Conservation (phyloP, 2,888 invertebrate genomes). For the Charanyca ferruginea region DNA sequence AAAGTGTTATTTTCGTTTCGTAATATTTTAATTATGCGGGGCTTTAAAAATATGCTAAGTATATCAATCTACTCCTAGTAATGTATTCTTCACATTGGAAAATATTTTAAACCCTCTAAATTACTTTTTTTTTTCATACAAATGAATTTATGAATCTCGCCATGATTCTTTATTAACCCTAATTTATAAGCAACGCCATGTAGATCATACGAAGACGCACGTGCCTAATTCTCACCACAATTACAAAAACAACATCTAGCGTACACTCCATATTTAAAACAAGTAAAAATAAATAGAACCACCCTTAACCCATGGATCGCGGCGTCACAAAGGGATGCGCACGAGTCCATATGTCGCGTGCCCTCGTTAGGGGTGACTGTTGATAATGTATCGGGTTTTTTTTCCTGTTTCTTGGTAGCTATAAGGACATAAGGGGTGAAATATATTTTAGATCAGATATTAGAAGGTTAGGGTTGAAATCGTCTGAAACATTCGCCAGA, state of each 20-base stretch:
- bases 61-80: no score
- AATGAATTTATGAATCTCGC: no score
- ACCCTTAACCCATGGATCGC: conserved; percentile 60
- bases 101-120: no score
- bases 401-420: conserved; percentile 44
- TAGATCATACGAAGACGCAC: not conserved
- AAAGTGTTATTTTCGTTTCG: no score
- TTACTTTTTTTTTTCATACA: no score
- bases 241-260: not conserved
- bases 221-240: no score
- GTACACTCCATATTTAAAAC: conserved; percentile 36
- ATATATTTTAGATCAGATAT: conserved; percentile 17
- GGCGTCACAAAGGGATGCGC: conserved; percentile 78
- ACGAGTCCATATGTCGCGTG: conserved; percentile 84
- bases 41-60: no score
- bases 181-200: no score
- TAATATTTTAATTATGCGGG: no score
- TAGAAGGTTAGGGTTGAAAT: not conserved
- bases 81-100: no score
- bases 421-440: conserved; percentile 17
- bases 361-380: conserved; percentile 61
- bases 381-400: conserved; percentile 32
- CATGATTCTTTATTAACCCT: no score
- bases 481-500: not conserved
- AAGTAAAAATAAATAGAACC: conserved; percentile 63